phyloP scores from a whole-genome alignment of 2,113 vertebrate genomes.

The Kobus ellipsiprymnus region DNA sequence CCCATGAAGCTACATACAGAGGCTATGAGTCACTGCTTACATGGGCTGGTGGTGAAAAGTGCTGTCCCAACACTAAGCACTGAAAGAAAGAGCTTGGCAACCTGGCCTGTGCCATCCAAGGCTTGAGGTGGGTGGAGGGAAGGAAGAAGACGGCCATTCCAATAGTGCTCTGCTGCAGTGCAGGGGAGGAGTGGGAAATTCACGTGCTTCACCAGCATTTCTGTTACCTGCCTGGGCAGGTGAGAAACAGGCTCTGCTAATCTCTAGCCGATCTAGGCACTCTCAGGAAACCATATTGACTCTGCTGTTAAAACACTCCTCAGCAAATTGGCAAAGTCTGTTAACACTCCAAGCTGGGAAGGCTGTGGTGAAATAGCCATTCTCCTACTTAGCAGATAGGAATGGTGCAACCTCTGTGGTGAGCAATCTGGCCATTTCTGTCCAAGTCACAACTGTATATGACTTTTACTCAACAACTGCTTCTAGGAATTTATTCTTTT shows the following conservation, averaged over 20 bases:
- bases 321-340: background rate
- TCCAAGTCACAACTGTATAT: background rate
- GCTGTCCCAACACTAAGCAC: accelerated
- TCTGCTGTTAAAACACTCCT: background rate
- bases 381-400: background rate
- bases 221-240: background rate
- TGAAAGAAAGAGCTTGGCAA: background rate
- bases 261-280: background rate
- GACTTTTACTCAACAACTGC: background rate
- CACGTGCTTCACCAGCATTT: background rate
- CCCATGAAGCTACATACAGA: background rate
- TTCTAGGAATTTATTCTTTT: background rate
- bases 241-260: background rate
- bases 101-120: background rate
- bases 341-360: background rate
- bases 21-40: background rate
- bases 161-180: accelerated
- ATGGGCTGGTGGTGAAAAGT: background rate
- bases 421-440: background rate
- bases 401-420: accelerated
- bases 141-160: background rate
- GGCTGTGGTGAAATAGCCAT: background rate
- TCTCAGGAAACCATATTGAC: background rate
- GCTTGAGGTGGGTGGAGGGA: no score
- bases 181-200: background rate